phyloP scores from a whole-genome alignment of 2,888 invertebrate species.

The Rotaria magnacalcarata region DNA sequence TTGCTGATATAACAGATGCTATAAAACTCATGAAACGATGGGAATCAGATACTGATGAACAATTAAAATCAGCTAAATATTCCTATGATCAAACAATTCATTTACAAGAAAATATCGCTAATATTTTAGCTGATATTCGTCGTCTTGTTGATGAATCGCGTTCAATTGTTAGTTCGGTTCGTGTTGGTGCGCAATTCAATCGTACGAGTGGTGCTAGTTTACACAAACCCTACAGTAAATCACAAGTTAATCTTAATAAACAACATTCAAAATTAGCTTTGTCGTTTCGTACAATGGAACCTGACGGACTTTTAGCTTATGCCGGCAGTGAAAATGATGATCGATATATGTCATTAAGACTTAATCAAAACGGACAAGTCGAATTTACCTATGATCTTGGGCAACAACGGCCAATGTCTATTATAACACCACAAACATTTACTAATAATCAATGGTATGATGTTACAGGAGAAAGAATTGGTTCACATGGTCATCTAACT shows the following conservation, averaged over 20 bases:
- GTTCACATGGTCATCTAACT: slow-evolving; percentile 23
- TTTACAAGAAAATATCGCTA: neutral
- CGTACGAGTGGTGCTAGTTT: slow-evolving; percentile 21
- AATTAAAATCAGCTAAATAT: neutral
- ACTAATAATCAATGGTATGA: slow-evolving; percentile 37
- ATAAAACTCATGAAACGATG: slow-evolving; percentile 13
- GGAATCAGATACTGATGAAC: neutral
- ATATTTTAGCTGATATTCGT: slow-evolving; percentile 25
- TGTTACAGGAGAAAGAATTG: slow-evolving; percentile 26
- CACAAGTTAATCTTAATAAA: neutral
- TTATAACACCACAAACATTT: neutral
- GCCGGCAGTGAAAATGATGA: neutral
- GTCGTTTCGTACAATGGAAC: slow-evolving; percentile 20
- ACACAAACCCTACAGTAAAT: slow-evolving; percentile 23
- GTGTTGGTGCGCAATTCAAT: slow-evolving; percentile 28
- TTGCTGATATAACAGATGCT: neutral
- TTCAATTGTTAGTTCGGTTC: slow-evolving; percentile 28
- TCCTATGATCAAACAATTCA: neutral
- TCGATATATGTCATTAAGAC: slow-evolving; percentile 14
- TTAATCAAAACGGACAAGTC: slow-evolving; percentile 1
- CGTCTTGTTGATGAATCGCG: slow-evolving; percentile 27
- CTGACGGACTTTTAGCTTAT: slow-evolving; percentile 15
- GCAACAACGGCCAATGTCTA: neutral
- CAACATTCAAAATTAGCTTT: slow-evolving; percentile 30
- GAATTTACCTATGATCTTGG: slow-evolving; percentile 29